These are phyloP conservation scores for Alsophila aescularia DNA, from an alignment of 2,888 invertebrate species.

Conservation along the genomic window DNA sequence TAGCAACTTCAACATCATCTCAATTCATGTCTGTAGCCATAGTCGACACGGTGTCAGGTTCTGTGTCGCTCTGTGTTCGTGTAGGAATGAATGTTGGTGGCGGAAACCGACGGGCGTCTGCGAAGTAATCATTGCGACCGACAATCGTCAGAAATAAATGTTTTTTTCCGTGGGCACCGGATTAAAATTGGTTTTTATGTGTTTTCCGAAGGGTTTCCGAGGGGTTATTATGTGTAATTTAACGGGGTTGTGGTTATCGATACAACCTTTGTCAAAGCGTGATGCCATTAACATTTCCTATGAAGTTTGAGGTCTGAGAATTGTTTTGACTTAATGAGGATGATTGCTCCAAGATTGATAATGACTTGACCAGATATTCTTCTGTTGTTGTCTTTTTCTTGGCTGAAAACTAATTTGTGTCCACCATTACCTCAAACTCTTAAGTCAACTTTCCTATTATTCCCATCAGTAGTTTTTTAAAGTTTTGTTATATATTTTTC, in stretches of 20 bases:
- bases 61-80: not conserved
- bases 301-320: slow-evolving; percentile 15
- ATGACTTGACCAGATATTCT: slow-evolving; percentile 7
- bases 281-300: slow-evolving; percentile 44
- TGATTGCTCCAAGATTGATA: slow-evolving; percentile 13
- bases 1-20: slow-evolving; percentile 30
- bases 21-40: slow-evolving; percentile 22
- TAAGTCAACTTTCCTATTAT: not conserved
- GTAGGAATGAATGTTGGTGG: slow-evolving; percentile 37
- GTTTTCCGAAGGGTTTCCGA: slow-evolving; percentile 60
- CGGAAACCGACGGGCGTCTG: slow-evolving; percentile 61
- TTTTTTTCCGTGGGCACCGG: slow-evolving; percentile 48
- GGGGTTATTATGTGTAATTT: slow-evolving; percentile 66
- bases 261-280: slow-evolving; percentile 57
- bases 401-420: not conserved
- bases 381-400: not conserved
- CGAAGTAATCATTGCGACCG: slow-evolving; percentile 66
- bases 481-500: too few relatives aligned
- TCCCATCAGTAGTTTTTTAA: too few relatives aligned
- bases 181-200: slow-evolving; percentile 73
- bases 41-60: slow-evolving; percentile 10
- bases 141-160: slow-evolving; percentile 77
- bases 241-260: slow-evolving; percentile 48
- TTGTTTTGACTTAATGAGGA: slow-evolving; percentile 18
- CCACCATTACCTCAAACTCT: not conserved